These are phyloP conservation scores for Cabera pusaria DNA, from an alignment of 2,888 invertebrate genomes.

Conservation along the genomic window DNA sequence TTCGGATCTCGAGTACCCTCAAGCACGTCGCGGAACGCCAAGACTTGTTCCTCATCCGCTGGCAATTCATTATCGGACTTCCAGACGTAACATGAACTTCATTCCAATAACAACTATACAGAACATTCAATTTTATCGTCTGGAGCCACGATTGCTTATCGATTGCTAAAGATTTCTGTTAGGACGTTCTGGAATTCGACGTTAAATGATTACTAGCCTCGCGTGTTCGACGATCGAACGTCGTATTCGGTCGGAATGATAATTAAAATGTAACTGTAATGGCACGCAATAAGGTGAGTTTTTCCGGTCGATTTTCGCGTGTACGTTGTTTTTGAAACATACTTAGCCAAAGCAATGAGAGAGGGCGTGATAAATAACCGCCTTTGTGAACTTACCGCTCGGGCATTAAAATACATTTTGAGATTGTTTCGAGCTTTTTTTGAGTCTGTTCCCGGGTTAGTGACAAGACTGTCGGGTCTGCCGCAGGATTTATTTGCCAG, in stretches of 20 bases:
- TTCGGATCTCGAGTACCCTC: constrained; percentile 45
- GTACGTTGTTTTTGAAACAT: constrained; percentile 67
- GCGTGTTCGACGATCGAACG: constrained; percentile 62
- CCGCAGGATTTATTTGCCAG: constrained; percentile 45
- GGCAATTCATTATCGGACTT: constrained; percentile 78
- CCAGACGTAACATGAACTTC: constrained; percentile 67
- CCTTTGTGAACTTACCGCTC: constrained; percentile 80
- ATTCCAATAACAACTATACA: constrained; percentile 36
- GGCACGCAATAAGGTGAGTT: constrained; percentile 48
- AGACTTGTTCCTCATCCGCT: constrained; percentile 69
- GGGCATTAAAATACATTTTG: constrained; percentile 79
- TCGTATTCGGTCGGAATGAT: constrained; percentile 50
- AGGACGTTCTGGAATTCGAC: constrained; percentile 71
- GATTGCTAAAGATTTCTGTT: constrained; percentile 42
- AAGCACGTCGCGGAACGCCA: constrained; percentile 59
- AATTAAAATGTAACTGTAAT: constrained; percentile 56
- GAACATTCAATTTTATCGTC: constrained; percentile 32
- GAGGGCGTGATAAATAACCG: constrained; percentile 83
- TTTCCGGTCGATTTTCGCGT: constrained; percentile 40
- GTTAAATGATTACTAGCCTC: constrained; percentile 79
- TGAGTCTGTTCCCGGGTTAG: constrained; percentile 52
- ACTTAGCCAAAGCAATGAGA: constrained; percentile 76
- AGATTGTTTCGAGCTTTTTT: constrained; percentile 69
- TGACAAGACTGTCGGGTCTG: constrained; percentile 48
- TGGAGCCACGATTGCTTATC: constrained; percentile 40